Conservation (phyloP, 2,888 invertebrate genomes). For the Ecliptopera silaceata region DNA sequence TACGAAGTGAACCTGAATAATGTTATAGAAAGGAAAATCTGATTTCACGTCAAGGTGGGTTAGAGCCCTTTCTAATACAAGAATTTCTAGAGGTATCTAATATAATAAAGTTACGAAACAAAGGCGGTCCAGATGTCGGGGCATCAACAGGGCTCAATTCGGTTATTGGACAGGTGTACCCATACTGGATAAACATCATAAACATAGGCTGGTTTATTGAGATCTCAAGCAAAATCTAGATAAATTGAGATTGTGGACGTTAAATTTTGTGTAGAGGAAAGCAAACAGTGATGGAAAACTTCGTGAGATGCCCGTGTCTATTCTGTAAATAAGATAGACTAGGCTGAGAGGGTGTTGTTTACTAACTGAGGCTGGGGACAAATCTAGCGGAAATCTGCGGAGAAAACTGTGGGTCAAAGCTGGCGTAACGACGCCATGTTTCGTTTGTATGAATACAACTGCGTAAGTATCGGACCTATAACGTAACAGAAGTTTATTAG, state of each 20-base stretch:
- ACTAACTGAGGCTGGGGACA: too few relatives aligned
- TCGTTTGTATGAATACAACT: too few relatives aligned
- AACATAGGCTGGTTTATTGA: conserved; percentile 13
- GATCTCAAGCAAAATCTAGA: conserved; percentile 1
- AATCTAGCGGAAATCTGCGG: too few relatives aligned
- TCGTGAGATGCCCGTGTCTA: too few relatives aligned
- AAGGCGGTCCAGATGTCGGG: conserved; percentile 24
- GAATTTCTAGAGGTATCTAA: conserved; percentile 17
- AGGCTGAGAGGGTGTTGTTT: too few relatives aligned
- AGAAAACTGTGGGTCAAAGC: too few relatives aligned
- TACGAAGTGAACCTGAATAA: neutral
- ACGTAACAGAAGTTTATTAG: too few relatives aligned
- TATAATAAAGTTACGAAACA: conserved; percentile 31
- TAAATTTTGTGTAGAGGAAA: too few relatives aligned
- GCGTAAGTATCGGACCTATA: too few relatives aligned
- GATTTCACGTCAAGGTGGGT: conserved; percentile 8
- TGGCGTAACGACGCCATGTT: too few relatives aligned
- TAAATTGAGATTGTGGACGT: neutral
- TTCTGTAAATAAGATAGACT: too few relatives aligned
- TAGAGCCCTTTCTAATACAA: conserved; percentile 19
- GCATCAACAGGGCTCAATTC: conserved; percentile 20
- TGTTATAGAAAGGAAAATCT: conserved; percentile 1
- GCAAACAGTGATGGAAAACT: too few relatives aligned
- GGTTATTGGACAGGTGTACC: conserved; percentile 24
- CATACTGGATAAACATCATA: conserved; percentile 13